Conservation (phyloP, 2,888 invertebrate species). For the Erpobdella octoculata region DNA sequence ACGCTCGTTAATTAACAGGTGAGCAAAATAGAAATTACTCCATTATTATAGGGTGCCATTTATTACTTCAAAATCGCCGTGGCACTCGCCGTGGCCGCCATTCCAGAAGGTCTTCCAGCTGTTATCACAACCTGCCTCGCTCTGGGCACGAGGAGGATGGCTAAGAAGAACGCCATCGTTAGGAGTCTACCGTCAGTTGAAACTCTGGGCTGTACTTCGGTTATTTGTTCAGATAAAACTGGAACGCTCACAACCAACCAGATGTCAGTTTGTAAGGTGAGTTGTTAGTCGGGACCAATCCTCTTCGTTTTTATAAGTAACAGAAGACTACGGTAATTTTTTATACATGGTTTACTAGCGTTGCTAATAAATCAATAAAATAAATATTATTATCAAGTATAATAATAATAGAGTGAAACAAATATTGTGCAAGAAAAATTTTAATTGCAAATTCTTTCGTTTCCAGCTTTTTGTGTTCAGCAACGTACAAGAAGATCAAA, state of each 20-base stretch:
- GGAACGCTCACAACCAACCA: constrained; percentile 98
- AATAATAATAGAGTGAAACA: background rate
- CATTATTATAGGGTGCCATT: constrained; percentile 70
- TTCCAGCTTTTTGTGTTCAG: constrained; percentile 83
- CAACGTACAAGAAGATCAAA: constrained; percentile 79
- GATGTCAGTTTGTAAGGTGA: constrained; percentile 88
- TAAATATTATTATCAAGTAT: background rate
- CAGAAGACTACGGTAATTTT: background rate
- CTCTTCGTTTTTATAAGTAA: no score
- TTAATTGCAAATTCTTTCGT: background rate
- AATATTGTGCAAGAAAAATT: background rate
- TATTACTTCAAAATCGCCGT: constrained; percentile 99
- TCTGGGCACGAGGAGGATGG: constrained; percentile 92
- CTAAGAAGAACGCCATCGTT: constrained; percentile 99
- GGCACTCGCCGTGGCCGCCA: constrained; percentile 97
- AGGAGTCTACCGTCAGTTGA: constrained; percentile 76
- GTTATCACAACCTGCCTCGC: constrained; percentile 95
- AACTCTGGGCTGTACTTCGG: constrained; percentile 97
- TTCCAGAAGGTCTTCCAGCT: constrained; percentile 98
- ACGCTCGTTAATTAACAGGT: no score
- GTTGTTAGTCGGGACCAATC: background rate
- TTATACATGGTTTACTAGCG: background rate
- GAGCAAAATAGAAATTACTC: background rate
- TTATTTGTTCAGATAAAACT: constrained; percentile 99
- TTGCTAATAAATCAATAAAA: background rate